A percentile compares a stretch with the other conserved stretches of the same genome.
Evolutionary conservation across 2,113 vertebrate genomes (phyloP).

Genomic region (Plotosus lineatus): DNA sequence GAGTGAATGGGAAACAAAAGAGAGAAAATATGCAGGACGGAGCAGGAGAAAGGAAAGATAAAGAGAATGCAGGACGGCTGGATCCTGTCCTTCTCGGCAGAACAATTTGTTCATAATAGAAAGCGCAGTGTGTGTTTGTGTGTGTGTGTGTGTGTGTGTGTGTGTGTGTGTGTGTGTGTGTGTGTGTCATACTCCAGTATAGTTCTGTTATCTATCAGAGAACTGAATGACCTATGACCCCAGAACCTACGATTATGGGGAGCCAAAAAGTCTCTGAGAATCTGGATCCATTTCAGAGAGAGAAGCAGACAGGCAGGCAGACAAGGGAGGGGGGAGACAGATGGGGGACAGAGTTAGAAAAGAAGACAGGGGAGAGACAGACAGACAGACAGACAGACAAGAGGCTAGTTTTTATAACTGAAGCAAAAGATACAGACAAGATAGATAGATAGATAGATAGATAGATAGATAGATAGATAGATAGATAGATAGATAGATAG

Average conservation of each 20-base stretch:
- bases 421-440: too few species aligned
- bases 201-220: conserved; percentile 50
- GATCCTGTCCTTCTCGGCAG: conserved; percentile 36
- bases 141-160: conserved; percentile 29
- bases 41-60: conserved; percentile 31
- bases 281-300: conserved; percentile 38
- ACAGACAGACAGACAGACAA: background rate
- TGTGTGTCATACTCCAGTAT: background rate
- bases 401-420: too few species aligned
- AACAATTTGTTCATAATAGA: conserved; percentile 38
- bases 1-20: conserved; percentile 14
- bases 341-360: too few species aligned
- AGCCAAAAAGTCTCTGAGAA: conserved; percentile 43
- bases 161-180: conserved; percentile 19
- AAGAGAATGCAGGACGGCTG: conserved; percentile 35
- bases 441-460: too few species aligned
- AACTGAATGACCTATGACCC: conserved; percentile 38
- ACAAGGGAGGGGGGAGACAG: background rate
- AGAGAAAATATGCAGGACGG: conserved; percentile 30
- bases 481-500: background rate
- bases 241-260: conserved; percentile 14
- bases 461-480: too few species aligned
- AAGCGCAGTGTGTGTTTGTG: conserved; percentile 28
- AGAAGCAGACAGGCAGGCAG: background rate
- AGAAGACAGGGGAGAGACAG: background rate